Evolutionary conservation across 2,888 invertebrate species (phyloP), one percentile per base, ranked within the genome.

Genomic region (Elysia crispata): DNA sequence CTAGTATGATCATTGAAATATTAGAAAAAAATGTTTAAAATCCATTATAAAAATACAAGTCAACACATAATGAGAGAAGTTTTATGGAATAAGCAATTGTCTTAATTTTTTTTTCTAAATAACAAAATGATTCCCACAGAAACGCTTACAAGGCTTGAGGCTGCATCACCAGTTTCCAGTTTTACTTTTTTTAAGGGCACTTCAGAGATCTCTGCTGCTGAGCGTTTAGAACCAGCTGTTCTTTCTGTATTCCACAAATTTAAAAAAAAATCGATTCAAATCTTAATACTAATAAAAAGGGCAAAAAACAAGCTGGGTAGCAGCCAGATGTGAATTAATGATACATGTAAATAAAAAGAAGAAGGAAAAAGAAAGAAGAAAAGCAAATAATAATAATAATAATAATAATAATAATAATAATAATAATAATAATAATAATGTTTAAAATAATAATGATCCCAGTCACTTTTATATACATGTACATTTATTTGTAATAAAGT

Each of bases 291-390:
- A n/a, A n/a, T n/a, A n/a, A n/a, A n/a, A n/a, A n/a, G n/a, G n/a
- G n/a, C n/a, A n/a, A n/a, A n/a, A n/a, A n/a, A n/a, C n/a, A n/a
- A n/a, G n/a, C n/a, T n/a, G n/a, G n/a, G n/a, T n/a, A n/a, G n/a
- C n/a, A n/a, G n/a, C n/a, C n/a, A n/a, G n/a, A n/a, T n/a, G n/a
- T n/a, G n/a, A n/a, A n/a, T n/a, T n/a, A n/a, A n/a, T n/a, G n/a
- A n/a, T n/a, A 60, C 60, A 25, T 23, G 6, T 60, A 5, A 60
- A 13, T 8, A 50, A 25, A 25, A 20, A 66, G 64, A 67, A 49
- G 28, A n/a, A 66, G 25, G 1, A 25, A n/a, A 23, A 30, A 13
- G 80, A 92, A 92, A 90, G n/a, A 49, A 1, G 87, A 83, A 1
- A 85, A 6, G 31, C 8, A 0, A 18, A 31, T 41, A 41, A 41